Conservation (phyloP, 2,888 invertebrate genomes). For the Nemurella pictetii region DNA sequence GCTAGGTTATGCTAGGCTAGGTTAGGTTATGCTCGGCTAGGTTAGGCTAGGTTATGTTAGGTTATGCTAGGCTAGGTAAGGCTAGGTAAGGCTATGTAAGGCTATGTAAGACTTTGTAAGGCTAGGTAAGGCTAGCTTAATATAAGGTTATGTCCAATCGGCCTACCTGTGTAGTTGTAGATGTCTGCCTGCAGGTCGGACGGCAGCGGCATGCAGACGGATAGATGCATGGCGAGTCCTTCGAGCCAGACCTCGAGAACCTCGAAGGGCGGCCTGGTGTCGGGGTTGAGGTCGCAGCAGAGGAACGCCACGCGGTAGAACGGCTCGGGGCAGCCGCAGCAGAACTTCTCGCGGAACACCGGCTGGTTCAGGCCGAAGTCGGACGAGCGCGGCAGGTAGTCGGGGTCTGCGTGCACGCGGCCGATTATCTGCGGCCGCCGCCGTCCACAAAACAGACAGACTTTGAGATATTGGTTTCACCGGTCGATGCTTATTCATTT, state of each 20-base stretch:
- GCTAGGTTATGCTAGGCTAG: too few species aligned
- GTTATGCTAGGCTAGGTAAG: too few species aligned
- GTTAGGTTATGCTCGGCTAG: too few species aligned
- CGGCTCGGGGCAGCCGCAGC: slow-evolving; percentile 79
- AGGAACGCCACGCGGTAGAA: slow-evolving; percentile 87
- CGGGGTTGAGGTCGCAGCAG: slow-evolving; percentile 89
- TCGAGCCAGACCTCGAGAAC: slow-evolving; percentile 88
- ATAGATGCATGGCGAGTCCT: slow-evolving; percentile 72
- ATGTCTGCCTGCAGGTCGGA: slow-evolving; percentile 74
- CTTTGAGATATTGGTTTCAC: too few species aligned
- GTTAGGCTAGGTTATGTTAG: too few species aligned
- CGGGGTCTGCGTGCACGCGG: slow-evolving; percentile 92
- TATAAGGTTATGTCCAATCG: too few species aligned
- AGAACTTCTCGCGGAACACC: slow-evolving; percentile 84
- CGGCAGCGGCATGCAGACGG: slow-evolving; percentile 65
- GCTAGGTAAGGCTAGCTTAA: too few species aligned
- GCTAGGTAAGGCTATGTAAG: too few species aligned
- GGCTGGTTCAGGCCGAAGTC: slow-evolving; percentile 92
- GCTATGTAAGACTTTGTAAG: too few species aligned
- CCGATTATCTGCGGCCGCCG: slow-evolving; percentile 87
- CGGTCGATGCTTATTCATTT: too few species aligned
- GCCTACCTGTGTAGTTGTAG: slow-evolving; percentile 61
- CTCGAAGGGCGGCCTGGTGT: slow-evolving; percentile 85
- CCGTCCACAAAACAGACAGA: too few species aligned
- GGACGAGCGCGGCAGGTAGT: slow-evolving; percentile 84